Percentiles rank a stretch among this genome's conserved stretches.
phyloP scores from a whole-genome alignment of 2,888 invertebrate genomes.

The Uropetala carovei region DNA sequence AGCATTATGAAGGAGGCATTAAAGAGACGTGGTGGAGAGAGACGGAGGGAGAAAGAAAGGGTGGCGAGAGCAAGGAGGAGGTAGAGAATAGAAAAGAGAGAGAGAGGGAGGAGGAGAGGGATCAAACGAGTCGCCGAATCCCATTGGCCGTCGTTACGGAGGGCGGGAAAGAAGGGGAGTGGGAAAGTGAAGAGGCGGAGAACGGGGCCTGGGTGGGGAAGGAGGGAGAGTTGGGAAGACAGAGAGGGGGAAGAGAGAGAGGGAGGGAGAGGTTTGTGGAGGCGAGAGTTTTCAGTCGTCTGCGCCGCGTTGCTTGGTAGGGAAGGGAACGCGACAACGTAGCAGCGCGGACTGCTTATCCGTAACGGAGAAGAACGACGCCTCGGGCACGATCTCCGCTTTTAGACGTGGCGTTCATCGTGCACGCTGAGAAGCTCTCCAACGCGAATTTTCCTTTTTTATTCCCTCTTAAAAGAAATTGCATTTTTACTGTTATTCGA shows the following conservation, averaged over 20 bases:
- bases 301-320: not conserved
- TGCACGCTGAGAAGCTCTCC: no score
- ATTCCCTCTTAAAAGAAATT: no score
- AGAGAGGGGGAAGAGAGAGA: not conserved
- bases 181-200: no score
- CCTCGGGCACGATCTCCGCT: no score
- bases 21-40: not conserved
- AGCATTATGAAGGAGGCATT: no score
- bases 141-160: not conserved
- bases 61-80: not conserved
- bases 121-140: not conserved
- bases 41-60: not conserved
- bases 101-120: not conserved
- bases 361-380: not conserved
- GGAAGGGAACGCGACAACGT: not conserved
- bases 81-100: not conserved
- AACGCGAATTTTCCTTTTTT: no score
- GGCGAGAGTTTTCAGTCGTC: not conserved
- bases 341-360: not conserved
- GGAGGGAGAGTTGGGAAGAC: no score
- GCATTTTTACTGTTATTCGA: no score
- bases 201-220: no score
- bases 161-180: no score
- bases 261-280: not conserved
- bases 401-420: no score